Conservation (phyloP, 2,888 invertebrate genomes). For the Dilophus febrilis region DNA sequence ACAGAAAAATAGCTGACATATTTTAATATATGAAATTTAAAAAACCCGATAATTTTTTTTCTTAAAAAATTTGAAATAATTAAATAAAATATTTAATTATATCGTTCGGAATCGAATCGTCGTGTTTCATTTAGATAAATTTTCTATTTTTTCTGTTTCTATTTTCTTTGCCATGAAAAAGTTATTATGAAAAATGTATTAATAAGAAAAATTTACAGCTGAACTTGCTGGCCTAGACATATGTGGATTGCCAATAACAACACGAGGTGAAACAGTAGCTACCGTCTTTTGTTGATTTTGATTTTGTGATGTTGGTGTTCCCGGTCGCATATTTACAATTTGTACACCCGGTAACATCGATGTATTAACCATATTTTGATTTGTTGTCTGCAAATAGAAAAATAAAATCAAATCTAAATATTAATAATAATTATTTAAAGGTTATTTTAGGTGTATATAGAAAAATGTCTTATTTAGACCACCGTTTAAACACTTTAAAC, state of each 20-base stretch:
- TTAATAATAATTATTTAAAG: too few relatives aligned
- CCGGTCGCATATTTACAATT: constrained; percentile 69
- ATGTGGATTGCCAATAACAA: constrained; percentile 68
- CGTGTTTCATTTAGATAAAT: neutral
- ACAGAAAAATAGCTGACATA: too few relatives aligned
- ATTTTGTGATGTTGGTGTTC: constrained; percentile 42
- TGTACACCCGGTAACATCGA: constrained; percentile 64
- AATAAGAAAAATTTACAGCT: constrained; percentile 30
- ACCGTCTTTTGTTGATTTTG: constrained; percentile 59
- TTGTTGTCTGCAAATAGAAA: constrained; percentile 31
- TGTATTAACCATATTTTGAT: constrained; percentile 42
- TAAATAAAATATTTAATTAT: too few relatives aligned
- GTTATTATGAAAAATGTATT: neutral
- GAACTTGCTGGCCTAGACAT: constrained; percentile 68
- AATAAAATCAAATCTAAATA: too few relatives aligned
- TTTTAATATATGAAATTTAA: constrained; percentile 3
- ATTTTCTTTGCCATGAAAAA: neutral
- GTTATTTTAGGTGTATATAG: too few relatives aligned
- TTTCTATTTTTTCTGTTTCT: neutral
- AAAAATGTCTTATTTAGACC: too few relatives aligned
- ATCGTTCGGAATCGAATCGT: too few relatives aligned
- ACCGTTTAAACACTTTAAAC: too few relatives aligned
- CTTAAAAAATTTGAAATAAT: too few relatives aligned
- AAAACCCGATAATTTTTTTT: constrained; percentile 4
- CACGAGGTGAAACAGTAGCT: constrained; percentile 59